Base-by-base conservation (phyloP, 1,140 invertebrate species). In the Acromyrmex echinatior region DNA sequence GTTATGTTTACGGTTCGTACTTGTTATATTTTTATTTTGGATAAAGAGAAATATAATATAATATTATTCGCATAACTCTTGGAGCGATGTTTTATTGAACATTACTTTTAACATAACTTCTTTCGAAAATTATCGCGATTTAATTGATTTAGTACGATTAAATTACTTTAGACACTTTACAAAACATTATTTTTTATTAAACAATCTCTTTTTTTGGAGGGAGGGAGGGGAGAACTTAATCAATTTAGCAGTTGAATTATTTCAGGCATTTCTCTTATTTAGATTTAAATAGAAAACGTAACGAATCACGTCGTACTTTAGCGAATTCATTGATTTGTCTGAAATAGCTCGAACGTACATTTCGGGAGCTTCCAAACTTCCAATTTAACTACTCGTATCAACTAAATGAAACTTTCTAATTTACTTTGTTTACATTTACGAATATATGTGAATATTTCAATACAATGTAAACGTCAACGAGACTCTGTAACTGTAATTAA, bases 1-100 rank as follows among this genome's bases (percentile, higher is more conserved):
- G 63, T 84, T 62, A 73, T 9, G 25, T 62, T 82, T 74, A 84
- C 12, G n/a, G 16, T 18, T n/a, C 25, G n/a, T 16, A 18, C 45
- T 73, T 14, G 39, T 74, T 84, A 35, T 12, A 21, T 62, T 74
- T 28, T 51, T 49, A 62, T 62, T 74, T 21, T 3, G 9, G 0
- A 39, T 68, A 18, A 49, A 14, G n/a, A 31, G 12, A 3, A n/a
- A 63, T 35, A 14, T 45, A 45, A 45, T 45, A 58, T 4, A 28
- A 10, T 56, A 14, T 10, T 0, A 31, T 74, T 62, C 35, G 18
- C 56, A 4, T 25, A 0, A n/a, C 39, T 60, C 25, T 45, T 21
- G 39, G 3, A 3, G 18, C 21, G 14, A 12, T 12, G 39, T 12
- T 18, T 58, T 28, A 21, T 70, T 25, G 10, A 10, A 70, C 21